phyloP scores from a whole-genome alignment of 2,797 vertebrate species.

The Columba guinea region DNA sequence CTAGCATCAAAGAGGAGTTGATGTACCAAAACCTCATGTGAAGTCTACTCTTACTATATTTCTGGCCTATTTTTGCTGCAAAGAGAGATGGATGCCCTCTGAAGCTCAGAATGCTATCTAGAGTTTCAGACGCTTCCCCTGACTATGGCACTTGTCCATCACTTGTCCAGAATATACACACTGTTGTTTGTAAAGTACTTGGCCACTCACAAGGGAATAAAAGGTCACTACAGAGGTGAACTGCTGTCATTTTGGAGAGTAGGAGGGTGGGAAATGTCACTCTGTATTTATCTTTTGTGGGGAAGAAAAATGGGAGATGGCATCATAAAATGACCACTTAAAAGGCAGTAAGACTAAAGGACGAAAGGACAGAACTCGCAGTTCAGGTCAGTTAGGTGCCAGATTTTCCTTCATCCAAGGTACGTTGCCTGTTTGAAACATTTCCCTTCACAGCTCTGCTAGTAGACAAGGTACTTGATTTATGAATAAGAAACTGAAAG shows the following conservation, averaged over 20 bases:
- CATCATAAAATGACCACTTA: neutral
- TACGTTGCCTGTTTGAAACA: neutral
- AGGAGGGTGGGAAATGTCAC: neutral
- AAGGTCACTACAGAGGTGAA: neutral
- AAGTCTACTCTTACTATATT: constrained; percentile 35
- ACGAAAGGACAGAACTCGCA: neutral
- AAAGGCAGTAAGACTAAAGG: neutral
- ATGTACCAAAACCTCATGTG: neutral
- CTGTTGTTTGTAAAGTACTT: neutral
- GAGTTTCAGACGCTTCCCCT: neutral
- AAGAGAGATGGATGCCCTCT: neutral
- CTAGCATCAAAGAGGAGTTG: constrained; percentile 13
- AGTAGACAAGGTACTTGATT: neutral
- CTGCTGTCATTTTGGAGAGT: neutral
- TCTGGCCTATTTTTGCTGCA: neutral
- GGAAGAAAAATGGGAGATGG: neutral
- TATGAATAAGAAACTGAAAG: neutral
- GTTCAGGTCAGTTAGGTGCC: neutral
- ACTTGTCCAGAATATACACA: neutral
- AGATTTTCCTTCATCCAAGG: neutral
- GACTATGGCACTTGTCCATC: neutral
- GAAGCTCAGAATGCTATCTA: neutral
- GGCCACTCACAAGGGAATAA: neutral
- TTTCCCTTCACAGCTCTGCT: neutral
- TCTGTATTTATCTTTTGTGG: neutral